A percentile compares a stretch with the other conserved stretches of the same genome.
phyloP scores from a whole-genome alignment of 1,140 invertebrate species.

The Aphaenogaster ashmeadi region DNA sequence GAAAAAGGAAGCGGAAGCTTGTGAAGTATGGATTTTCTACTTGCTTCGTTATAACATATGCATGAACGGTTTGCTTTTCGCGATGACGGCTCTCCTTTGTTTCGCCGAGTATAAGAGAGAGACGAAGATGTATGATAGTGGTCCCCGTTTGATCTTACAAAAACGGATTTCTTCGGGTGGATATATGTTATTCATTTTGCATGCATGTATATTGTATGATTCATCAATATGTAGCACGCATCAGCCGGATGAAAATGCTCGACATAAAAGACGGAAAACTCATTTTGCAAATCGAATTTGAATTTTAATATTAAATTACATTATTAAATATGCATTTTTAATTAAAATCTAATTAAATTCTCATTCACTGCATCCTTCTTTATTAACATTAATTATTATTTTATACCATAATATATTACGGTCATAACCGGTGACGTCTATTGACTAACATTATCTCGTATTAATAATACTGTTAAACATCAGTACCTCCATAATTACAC shows the following conservation, averaged over 20 bases:
- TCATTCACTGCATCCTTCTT: not conserved
- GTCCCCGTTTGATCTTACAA: conserved; percentile 31
- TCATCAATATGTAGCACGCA: conserved; percentile 20
- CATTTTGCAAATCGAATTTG: not conserved
- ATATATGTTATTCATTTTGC: conserved; percentile 10
- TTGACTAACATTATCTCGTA: not conserved
- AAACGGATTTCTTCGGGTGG: conserved; percentile 2
- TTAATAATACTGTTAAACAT: not conserved
- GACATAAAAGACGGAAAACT: not conserved
- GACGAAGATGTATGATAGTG: not conserved
- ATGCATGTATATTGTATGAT: not conserved
- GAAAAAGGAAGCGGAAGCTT: conserved; percentile 1
- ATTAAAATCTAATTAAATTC: conserved; percentile 3
- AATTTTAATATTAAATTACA: conserved; percentile 24
- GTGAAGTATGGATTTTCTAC: conserved; percentile 38
- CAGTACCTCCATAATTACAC: not conserved
- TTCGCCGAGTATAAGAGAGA: not conserved
- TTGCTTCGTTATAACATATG: conserved; percentile 56
- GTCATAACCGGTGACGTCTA: not conserved
- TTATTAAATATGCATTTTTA: not conserved
- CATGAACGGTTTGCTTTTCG: conserved; percentile 32
- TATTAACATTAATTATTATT: not conserved
- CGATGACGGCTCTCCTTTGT: conserved; percentile 43
- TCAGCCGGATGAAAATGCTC: not conserved
- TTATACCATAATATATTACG: not conserved